Percentiles rank a stretch among this genome's conserved stretches.
Evolutionary conservation across 2,797 vertebrate genomes (phyloP).

Genomic region (Typhlichthys subterraneus): DNA sequence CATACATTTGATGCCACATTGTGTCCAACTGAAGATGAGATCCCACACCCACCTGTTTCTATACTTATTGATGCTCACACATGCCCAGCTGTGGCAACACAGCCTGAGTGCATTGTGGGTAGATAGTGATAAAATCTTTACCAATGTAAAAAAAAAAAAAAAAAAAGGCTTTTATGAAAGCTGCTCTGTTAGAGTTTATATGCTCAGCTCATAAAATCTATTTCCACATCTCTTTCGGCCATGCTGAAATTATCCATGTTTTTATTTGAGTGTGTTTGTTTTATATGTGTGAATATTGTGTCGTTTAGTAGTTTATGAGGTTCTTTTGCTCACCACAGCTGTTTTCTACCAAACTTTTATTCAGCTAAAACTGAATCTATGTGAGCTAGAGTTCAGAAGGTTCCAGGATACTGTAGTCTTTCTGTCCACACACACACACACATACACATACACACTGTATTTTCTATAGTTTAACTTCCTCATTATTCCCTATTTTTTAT

Average conservation of each 20-base stretch:
- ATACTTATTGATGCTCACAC: constrained; percentile 60
- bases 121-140: constrained; percentile 68
- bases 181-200: constrained; percentile 64
- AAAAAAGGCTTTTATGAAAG: constrained; percentile 62
- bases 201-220: constrained; percentile 69
- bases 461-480: constrained; percentile 43
- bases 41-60: constrained; percentile 53
- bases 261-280: constrained; percentile 70
- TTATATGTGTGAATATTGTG: constrained; percentile 74
- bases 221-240: constrained; percentile 70
- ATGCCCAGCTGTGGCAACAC: constrained; percentile 59
- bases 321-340: constrained; percentile 39
- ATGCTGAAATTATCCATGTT: constrained; percentile 60
- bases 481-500: constrained; percentile 52
- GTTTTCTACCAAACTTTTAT: constrained; percentile 54
- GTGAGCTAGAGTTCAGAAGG: constrained; percentile 30
- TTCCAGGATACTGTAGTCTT: constrained; percentile 38
- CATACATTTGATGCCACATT: constrained; percentile 37
- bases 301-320: constrained; percentile 62
- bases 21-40: constrained; percentile 45
- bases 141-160: constrained; percentile 52
- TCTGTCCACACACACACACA: constrained; percentile 27
- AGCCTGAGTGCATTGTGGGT: constrained; percentile 57
- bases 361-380: constrained; percentile 36
- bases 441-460: not conserved